Evolutionary conservation across 2,113 vertebrate species (phyloP).

Genomic region (Pteropus alecto): DNA sequence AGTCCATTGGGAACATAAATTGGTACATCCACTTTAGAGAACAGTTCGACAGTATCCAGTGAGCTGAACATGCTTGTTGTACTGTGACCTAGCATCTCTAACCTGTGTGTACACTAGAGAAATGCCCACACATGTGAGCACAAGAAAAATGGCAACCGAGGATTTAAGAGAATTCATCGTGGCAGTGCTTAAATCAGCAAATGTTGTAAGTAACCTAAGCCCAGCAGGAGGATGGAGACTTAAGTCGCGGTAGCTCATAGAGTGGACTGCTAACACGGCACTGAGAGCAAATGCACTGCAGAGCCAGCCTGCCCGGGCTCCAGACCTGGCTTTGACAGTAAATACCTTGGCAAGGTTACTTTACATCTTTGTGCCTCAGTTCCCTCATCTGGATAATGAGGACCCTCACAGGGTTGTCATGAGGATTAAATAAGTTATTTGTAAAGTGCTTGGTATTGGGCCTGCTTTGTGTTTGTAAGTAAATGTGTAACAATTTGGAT

Average conservation of each 20-base stretch:
- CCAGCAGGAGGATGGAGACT: background rate
- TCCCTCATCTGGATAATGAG: background rate
- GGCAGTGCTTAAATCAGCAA: background rate
- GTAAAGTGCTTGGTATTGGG: background rate
- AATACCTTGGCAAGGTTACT: background rate
- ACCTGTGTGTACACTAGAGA: background rate
- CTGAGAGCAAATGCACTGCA: fast-evolving
- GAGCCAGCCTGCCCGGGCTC: background rate
- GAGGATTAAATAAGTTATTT: background rate
- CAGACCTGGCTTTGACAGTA: background rate
- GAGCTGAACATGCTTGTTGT: background rate
- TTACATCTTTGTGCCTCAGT: background rate
- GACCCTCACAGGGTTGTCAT: background rate
- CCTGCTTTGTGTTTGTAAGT: background rate
- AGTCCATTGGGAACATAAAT: background rate
- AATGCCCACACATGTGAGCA: background rate
- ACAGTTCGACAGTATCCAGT: too few species aligned
- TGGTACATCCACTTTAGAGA: background rate
- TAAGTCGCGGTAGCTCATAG: too few species aligned
- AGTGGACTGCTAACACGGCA: background rate
- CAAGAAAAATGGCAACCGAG: background rate
- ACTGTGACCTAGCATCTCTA: background rate
- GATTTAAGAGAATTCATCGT: background rate
- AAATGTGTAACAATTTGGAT: too few species aligned
- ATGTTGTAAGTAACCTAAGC: background rate